Evolutionary conservation across 2,888 invertebrate genomes (phyloP), one percentile per base, ranked within the genome.

Genomic region (Drepana falcataria): DNA sequence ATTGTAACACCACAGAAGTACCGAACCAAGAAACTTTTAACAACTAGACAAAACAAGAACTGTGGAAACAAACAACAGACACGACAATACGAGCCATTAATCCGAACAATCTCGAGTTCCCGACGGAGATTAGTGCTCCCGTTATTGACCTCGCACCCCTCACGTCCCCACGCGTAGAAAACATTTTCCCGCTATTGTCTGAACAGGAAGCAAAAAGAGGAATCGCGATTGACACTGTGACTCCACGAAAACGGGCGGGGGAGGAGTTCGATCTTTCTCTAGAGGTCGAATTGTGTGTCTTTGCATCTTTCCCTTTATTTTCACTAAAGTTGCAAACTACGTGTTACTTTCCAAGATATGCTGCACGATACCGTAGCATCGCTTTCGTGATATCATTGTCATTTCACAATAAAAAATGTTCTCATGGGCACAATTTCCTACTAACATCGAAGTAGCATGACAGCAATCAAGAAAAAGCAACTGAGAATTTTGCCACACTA

Each of bases 11-110:
- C 65, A 63, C 63, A 67, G 72, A 77, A 68, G 69, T 66, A 71
- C 73, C 65, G 75, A 76, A 70, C 70, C 72, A 75, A 74, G 73
- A 76, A 83, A 82, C 79, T 83, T 75, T 67, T 76, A 83, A 81
- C 77, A 79, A 81, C 69, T 69, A 75, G 69, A 79, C 73, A 76
- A 80, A 79, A 73, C 71, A 76, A 80, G 74, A 85, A 81, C 74
- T 80, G 72, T 65, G 72, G 78, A 73, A 83, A 82, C 85, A 85
- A 87, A 85, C 85, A 87, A 84, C 84, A 81, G 81, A 81, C 81
- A 84, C 76, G 81, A 83, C 84, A 87, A 85, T 85, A 81, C 85
- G 83, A 86, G 77, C 85, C 85, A 87, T 89, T 89, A 87, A 88
- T 88, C 85, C 82, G 74, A 81, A 81, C 86, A 83, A 87, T 84